Base-by-base conservation (phyloP, 2,797 vertebrate genomes). In the Pelodytes ibericus region DNA sequence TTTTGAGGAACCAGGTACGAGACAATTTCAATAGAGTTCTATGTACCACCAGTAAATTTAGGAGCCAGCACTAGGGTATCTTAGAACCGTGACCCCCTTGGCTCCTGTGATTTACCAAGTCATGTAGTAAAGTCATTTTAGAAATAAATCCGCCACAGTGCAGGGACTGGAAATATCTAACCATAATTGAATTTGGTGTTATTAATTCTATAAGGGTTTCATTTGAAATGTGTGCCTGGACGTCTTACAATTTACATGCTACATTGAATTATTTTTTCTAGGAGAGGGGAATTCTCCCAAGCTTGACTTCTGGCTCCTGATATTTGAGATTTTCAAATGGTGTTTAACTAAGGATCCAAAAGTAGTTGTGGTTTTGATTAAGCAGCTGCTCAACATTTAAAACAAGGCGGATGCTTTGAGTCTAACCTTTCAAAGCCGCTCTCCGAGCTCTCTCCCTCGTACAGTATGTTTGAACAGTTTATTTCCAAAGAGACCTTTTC, bases 281-380 rank as follows among this genome's bases (percentile, higher is more conserved):
- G 13, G 13, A 44, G 15, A 44, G 41, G 8, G 26, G 29, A 27
- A n/a, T 51, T 24, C 58, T 31, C 11, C 41, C 5, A 70, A 33
- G 41, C 27, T 60, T 15, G 27, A 8, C 47, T 47, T 25, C 62
- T 25, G 62, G 62, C 53, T 25, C 41, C 26, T 68, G 63, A 73
- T 68, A 72, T 56, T 72, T 79, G 62, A 72, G 58, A 68, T 68
- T 61, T 79, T 68, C 60, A 56, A 57, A 72, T 26, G 15, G 41
- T 79, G 70, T 79, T 79, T 79, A 57, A 79, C 70, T 68, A 79
- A 79, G 76, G 76, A 79, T 79, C 41, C 70, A 56, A 60, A 62
- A 68, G 76, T 62, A 49, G 57, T 44, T 49, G 39, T 7, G 31
- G 24, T 24, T 79, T 68, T 79, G 63, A 79, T 79, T 56, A 72